Conservation (phyloP, 2,888 invertebrate genomes). For the Opisthograptis luteolata region DNA sequence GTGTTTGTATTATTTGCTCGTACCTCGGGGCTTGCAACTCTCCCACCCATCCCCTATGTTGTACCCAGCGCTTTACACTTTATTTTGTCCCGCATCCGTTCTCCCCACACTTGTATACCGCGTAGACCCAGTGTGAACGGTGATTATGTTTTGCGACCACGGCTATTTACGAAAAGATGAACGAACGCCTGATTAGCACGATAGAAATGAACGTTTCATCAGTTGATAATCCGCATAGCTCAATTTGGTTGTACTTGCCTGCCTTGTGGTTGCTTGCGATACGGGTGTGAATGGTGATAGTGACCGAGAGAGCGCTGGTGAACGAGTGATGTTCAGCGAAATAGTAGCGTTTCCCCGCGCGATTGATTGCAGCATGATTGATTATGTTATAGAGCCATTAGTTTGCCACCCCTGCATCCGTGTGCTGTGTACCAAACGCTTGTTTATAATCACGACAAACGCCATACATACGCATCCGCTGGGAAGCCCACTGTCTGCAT, state of each 20-base stretch:
- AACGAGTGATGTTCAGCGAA: conserved; percentile 82
- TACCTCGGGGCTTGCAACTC: conserved; percentile 70
- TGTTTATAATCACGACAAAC: conserved; percentile 51
- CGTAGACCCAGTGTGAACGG: conserved; percentile 49
- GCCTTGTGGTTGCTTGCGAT: conserved; percentile 68
- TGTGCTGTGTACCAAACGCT: conserved; percentile 74
- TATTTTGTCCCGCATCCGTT: conserved; percentile 64
- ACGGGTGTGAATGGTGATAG: conserved; percentile 54
- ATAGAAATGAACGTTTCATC: conserved; percentile 35
- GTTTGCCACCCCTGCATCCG: conserved; percentile 74
- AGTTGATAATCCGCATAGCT: conserved; percentile 41
- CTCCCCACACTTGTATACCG: conserved; percentile 50
- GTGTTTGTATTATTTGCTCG: conserved; percentile 61
- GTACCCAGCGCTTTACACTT: conserved; percentile 50
- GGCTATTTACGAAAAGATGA: conserved; percentile 16
- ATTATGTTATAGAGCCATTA: conserved; percentile 65
- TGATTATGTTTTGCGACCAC: conserved; percentile 19
- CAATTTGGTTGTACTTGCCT: conserved; percentile 80
- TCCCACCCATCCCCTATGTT: conserved; percentile 44
- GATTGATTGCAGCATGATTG: conserved; percentile 67
- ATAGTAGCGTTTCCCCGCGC: conserved; percentile 53
- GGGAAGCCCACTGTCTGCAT: conserved; percentile 69
- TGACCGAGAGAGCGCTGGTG: conserved; percentile 57
- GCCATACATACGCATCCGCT: conserved; percentile 54
- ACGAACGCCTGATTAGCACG: conserved; percentile 34